Evolutionary conservation across 2,888 invertebrate genomes (phyloP).

Genomic region (Bellardia pandia): DNA sequence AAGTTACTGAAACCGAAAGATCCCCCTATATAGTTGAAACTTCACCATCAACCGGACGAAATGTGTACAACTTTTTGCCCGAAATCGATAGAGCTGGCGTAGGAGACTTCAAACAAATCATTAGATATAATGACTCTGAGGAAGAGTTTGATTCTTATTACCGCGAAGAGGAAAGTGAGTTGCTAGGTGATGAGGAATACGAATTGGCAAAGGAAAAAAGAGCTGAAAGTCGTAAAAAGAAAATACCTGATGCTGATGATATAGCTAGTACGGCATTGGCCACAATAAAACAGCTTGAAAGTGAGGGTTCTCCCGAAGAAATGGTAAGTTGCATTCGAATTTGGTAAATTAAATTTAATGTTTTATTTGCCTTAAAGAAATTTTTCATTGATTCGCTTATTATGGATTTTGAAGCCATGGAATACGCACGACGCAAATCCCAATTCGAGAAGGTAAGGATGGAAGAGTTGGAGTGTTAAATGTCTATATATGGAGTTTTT

Average conservation of each 20-base stretch:
- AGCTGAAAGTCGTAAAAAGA: slow-evolving; percentile 48
- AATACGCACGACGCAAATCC: slow-evolving; percentile 77
- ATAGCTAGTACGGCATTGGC: slow-evolving; percentile 71
- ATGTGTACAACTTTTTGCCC: slow-evolving; percentile 32
- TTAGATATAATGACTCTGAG: slow-evolving; percentile 24
- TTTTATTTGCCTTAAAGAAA: slow-evolving; percentile 75
- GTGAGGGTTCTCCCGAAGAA: slow-evolving; percentile 35
- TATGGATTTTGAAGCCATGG: slow-evolving; percentile 79
- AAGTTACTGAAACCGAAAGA: neutral
- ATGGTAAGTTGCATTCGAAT: slow-evolving; percentile 64
- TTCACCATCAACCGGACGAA: neutral
- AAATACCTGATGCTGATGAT: slow-evolving; percentile 70
- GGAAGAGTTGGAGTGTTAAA: too few species aligned
- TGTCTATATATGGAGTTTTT: neutral
- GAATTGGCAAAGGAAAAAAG: slow-evolving; percentile 59
- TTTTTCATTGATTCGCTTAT: slow-evolving; percentile 81
- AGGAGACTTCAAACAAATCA: neutral
- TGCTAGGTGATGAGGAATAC: slow-evolving; percentile 42
- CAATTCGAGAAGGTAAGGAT: slow-evolving; percentile 74
- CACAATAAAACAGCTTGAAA: slow-evolving; percentile 51
- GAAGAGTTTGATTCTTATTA: slow-evolving; percentile 16
- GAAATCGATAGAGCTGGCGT: neutral
- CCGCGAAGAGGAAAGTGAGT: slow-evolving; percentile 5
- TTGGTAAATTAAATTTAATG: neutral
- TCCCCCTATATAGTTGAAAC: neutral